These are phyloP conservation scores for Microplitis deprimator DNA, from an alignment of 2,888 invertebrate genomes.

Conservation along the genomic window DNA sequence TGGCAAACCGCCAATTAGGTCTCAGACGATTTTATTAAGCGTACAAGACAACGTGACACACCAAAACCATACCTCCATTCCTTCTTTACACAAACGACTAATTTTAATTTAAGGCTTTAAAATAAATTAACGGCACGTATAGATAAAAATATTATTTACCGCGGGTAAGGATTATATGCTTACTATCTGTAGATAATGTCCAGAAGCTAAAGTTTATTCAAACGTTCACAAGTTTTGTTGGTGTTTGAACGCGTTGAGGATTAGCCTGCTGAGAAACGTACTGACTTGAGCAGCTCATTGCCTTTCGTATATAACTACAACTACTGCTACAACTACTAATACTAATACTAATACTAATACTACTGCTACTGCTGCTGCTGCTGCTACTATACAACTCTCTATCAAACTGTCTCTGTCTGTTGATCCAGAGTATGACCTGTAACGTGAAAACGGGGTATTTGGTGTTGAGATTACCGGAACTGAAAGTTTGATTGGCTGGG, in stretches of 20 bases:
- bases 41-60: slow-evolving; percentile 10
- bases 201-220: background rate
- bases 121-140: background rate
- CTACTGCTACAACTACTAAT: too few species aligned
- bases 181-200: background rate
- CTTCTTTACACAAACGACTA: slow-evolving; percentile 13
- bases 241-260: slow-evolving; percentile 22
- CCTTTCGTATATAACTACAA: background rate
- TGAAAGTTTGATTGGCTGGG: slow-evolving; percentile 69
- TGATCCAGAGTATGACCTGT: slow-evolving; percentile 42
- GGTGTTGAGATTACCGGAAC: slow-evolving; percentile 64
- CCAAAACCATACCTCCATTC: background rate
- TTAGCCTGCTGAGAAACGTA: slow-evolving; percentile 25
- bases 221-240: slow-evolving; percentile 17
- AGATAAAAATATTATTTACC: background rate
- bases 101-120: background rate
- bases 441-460: slow-evolving; percentile 65
- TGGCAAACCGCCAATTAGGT: slow-evolving; percentile 54
- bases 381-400: background rate
- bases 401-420: background rate
- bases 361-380: too few species aligned
- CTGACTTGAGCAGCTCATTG: background rate
- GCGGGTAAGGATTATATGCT: background rate
- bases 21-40: slow-evolving; percentile 41
- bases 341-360: too few species aligned